Evolutionary conservation across 1,140 invertebrate genomes (phyloP).

Genomic region (Penaeus vannamei): DNA sequence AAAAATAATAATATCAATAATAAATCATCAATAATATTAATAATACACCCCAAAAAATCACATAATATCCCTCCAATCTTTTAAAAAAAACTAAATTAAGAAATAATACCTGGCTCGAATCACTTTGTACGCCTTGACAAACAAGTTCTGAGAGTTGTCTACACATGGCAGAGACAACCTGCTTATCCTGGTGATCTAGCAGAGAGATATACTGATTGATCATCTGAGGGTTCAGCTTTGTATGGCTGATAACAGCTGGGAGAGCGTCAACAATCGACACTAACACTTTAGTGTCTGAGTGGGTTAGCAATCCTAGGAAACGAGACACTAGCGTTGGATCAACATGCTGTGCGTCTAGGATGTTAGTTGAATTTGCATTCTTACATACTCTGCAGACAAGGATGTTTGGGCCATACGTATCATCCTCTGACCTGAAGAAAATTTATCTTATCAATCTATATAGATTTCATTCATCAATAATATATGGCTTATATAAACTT

Average conservation of each 20-base stretch:
- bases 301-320: constrained; percentile 39
- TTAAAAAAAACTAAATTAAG: no score
- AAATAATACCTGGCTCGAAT: constrained; percentile 21
- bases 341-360: constrained; percentile 5
- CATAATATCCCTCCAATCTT: no score
- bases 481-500: no score
- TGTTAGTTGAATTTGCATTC: neutral
- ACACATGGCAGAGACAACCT: constrained; percentile 26
- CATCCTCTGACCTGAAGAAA: constrained; percentile 18
- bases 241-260: constrained; percentile 40
- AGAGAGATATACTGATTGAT: constrained; percentile 35
- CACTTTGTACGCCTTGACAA: neutral
- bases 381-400: constrained; percentile 37
- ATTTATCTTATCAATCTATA: no score
- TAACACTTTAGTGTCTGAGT: neutral
- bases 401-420: neutral
- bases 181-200: constrained; percentile 26
- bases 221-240: constrained; percentile 22
- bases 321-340: constrained; percentile 44
- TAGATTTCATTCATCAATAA: no score
- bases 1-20: no score
- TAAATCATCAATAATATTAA: no score
- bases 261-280: constrained; percentile 43
- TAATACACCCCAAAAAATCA: no score
- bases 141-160: constrained; percentile 45